Percentiles rank a stretch among this genome's conserved stretches.
phyloP scores from a whole-genome alignment of 2,113 vertebrate species.

The Pavo muticus region DNA sequence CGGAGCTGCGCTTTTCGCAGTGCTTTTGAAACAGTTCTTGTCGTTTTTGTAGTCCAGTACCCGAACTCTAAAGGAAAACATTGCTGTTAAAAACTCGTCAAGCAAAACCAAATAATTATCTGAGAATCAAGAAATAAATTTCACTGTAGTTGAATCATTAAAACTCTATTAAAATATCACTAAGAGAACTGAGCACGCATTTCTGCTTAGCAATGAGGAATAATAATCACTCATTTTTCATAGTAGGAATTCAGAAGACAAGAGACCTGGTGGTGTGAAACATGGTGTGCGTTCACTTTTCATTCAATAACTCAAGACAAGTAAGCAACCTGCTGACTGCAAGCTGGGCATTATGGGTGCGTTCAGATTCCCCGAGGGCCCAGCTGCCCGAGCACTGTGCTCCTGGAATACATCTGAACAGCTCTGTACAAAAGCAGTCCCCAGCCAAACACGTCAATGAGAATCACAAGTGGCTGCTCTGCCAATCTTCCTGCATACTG shows the following conservation, averaged over 20 bases:
- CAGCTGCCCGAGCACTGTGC: slow-evolving; percentile 4
- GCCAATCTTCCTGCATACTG: background rate
- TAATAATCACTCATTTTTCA: background rate
- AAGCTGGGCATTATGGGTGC: slow-evolving; percentile 8
- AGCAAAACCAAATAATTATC: slow-evolving; percentile 22
- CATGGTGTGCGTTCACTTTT: background rate
- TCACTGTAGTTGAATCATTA: background rate
- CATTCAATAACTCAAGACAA: background rate
- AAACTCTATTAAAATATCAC: background rate
- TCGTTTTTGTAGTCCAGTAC: background rate
- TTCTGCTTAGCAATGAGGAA: background rate
- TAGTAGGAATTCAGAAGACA: background rate
- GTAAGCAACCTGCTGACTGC: background rate
- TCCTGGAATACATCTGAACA: slow-evolving; percentile 45
- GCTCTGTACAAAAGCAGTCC: slow-evolving; percentile 50
- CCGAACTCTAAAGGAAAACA: background rate
- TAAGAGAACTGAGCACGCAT: background rate
- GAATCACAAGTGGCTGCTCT: slow-evolving; percentile 52
- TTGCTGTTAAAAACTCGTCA: background rate
- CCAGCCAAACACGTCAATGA: slow-evolving; percentile 13
- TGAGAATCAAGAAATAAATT: background rate
- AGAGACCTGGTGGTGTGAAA: background rate
- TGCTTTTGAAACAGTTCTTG: background rate
- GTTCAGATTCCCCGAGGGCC: slow-evolving; percentile 42
- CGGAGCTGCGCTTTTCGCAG: background rate